Evolutionary conservation across 2,797 vertebrate species (phyloP).

Genomic region (Parauchenoglanis ngamensis): DNA sequence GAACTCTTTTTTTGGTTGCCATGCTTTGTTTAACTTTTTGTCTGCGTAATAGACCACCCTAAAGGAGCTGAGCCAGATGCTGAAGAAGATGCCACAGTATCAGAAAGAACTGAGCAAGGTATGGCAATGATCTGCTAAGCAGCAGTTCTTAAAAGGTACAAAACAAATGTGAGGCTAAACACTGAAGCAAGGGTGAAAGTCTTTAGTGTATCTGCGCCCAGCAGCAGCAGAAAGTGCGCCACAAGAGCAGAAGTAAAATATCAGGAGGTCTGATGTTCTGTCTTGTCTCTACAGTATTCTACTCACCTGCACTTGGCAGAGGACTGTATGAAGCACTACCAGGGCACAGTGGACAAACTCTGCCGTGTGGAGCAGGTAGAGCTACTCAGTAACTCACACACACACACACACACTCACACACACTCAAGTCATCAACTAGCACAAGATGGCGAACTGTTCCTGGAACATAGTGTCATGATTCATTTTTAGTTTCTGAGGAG

Average conservation of each 20-base stretch:
- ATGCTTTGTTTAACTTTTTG: neutral
- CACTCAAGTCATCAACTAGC: neutral
- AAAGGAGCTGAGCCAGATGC: constrained; percentile 96
- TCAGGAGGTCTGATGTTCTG: constrained; percentile 25
- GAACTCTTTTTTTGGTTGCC: neutral
- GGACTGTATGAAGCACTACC: constrained; percentile 98
- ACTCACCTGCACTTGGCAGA: constrained; percentile 96
- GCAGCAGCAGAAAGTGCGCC: neutral
- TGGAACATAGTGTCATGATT: neutral
- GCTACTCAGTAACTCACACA: neutral
- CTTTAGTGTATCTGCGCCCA: neutral
- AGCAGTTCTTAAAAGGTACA: neutral
- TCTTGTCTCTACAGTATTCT: constrained; percentile 80
- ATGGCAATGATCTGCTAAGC: neutral
- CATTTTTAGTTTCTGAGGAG: neutral
- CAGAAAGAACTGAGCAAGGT: constrained; percentile 99
- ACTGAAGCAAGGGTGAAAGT: too few relatives aligned
- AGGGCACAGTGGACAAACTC: constrained; percentile 95
- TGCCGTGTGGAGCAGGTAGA: constrained; percentile 95
- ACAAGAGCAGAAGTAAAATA: neutral
- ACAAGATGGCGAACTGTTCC: neutral
- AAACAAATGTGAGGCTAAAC: neutral
- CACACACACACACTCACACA: neutral
- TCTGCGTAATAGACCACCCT: constrained; percentile 85
- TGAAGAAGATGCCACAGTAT: constrained; percentile 99